Percentiles rank a stretch among this genome's conserved stretches.
These are phyloP conservation scores for Eupithecia insigniata DNA, from an alignment of 2,888 invertebrate species.

Conservation along the genomic window DNA sequence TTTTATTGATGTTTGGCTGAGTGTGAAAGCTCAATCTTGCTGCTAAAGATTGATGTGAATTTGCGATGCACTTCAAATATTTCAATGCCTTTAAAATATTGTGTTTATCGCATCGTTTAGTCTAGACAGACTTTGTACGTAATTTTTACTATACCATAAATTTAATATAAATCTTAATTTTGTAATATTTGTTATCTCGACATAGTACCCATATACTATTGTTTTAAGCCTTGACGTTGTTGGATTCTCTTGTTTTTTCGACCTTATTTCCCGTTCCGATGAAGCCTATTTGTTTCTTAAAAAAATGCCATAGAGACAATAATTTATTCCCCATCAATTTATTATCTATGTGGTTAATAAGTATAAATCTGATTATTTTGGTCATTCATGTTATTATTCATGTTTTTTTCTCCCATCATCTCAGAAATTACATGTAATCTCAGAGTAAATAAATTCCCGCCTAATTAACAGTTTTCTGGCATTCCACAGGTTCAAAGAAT, in stretches of 20 bases:
- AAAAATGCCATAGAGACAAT: not conserved
- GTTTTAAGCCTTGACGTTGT: not conserved
- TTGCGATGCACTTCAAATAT: slow-evolving; percentile 21
- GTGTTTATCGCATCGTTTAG: not conserved
- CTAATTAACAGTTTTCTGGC: slow-evolving; percentile 74
- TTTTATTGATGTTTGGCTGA: slow-evolving; percentile 22
- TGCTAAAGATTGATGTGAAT: slow-evolving; percentile 29
- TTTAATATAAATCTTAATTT: not conserved
- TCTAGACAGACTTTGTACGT: not conserved
- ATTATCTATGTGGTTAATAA: not conserved
- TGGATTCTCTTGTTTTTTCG: not conserved
- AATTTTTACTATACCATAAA: not conserved
- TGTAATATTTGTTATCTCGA: not conserved
- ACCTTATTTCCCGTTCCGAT: not conserved
- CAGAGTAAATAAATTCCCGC: slow-evolving; percentile 68
- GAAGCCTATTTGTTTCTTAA: not conserved
- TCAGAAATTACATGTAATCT: slow-evolving; percentile 22
- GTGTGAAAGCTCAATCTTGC: slow-evolving; percentile 33
- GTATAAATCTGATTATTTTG: not conserved
- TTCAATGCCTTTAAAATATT: not conserved
- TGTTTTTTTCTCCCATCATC: not conserved
- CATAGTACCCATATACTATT: not conserved
- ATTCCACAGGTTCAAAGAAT: slow-evolving; percentile 68
- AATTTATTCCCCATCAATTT: not conserved
- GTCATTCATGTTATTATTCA: too few relatives aligned